Conservation (phyloP, 2,113 vertebrate species). For the Lamprologus callipterus region DNA sequence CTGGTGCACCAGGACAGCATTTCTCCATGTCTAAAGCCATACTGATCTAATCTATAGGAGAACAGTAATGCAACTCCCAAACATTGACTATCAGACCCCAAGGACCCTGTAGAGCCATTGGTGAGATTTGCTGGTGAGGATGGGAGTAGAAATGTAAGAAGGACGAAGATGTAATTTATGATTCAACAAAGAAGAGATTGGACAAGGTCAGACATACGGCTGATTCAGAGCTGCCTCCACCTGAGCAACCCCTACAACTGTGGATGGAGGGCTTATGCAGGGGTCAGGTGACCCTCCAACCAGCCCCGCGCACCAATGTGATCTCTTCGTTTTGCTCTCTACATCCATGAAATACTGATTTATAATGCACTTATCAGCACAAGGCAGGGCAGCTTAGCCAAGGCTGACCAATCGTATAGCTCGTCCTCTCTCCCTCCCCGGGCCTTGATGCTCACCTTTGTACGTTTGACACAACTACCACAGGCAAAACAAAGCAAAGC, state of each 20-base stretch:
- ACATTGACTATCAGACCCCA: background rate
- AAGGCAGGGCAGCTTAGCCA: conserved; percentile 9
- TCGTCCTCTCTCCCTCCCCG: background rate
- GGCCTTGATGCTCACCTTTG: conserved; percentile 43
- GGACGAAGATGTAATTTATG: background rate
- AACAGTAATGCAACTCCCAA: background rate
- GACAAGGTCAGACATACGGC: background rate
- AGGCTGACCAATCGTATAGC: background rate
- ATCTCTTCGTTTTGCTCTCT: conserved; percentile 1
- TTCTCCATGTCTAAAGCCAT: background rate
- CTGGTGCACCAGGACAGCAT: background rate
- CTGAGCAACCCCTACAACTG: background rate
- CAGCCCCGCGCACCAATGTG: background rate
- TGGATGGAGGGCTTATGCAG: background rate
- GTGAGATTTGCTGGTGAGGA: background rate
- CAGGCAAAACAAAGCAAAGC: conserved; percentile 32
- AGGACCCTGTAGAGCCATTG: background rate
- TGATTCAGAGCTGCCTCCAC: conserved; percentile 11
- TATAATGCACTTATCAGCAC: conserved; percentile 33
- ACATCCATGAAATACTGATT: conserved; percentile 32
- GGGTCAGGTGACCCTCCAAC: conserved; percentile 15
- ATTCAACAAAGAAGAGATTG: background rate
- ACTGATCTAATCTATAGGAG: background rate
- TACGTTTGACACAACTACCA: conserved; percentile 7
- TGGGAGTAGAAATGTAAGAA: background rate